Percentiles rank a stretch among this genome's conserved stretches.
Conservation (phyloP, 2,113 vertebrate genomes). For the Saguinus imperator region DNA sequence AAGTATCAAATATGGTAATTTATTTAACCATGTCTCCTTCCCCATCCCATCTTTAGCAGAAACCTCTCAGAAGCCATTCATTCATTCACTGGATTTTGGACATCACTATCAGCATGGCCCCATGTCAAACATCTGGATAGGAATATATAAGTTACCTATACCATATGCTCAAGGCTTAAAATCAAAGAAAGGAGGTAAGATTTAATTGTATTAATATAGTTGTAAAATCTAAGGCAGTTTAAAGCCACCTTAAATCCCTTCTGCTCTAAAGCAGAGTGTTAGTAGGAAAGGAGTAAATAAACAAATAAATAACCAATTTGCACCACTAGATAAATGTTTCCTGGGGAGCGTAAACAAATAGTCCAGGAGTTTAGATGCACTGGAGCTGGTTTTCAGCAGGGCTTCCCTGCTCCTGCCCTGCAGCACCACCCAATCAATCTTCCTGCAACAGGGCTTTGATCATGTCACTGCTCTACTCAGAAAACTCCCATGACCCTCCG, state of each 20-base stretch:
- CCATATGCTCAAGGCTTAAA: neutral
- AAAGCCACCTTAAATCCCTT: neutral
- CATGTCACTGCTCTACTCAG: neutral
- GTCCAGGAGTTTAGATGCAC: neutral
- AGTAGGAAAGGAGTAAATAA: slow-evolving; percentile 1
- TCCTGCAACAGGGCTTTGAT: slow-evolving; percentile 22
- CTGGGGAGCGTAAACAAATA: neutral
- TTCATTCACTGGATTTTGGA: neutral
- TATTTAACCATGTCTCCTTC: neutral
- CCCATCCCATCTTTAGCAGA: neutral
- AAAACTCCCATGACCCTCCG: neutral
- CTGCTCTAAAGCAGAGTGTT: neutral
- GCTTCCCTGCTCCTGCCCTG: neutral
- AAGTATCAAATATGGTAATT: neutral
- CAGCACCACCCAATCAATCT: slow-evolving; percentile 52
- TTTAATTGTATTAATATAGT: neutral
- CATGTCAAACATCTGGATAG: neutral
- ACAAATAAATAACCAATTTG: slow-evolving; percentile 16
- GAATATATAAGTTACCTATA: neutral
- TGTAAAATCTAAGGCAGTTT: neutral
- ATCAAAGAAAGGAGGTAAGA: neutral
- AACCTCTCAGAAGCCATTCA: neutral
- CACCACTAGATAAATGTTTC: neutral
- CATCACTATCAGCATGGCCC: neutral
- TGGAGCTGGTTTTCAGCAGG: neutral